Evolutionary conservation across 1,140 invertebrate genomes (phyloP).

Genomic region (Atta texana): DNA sequence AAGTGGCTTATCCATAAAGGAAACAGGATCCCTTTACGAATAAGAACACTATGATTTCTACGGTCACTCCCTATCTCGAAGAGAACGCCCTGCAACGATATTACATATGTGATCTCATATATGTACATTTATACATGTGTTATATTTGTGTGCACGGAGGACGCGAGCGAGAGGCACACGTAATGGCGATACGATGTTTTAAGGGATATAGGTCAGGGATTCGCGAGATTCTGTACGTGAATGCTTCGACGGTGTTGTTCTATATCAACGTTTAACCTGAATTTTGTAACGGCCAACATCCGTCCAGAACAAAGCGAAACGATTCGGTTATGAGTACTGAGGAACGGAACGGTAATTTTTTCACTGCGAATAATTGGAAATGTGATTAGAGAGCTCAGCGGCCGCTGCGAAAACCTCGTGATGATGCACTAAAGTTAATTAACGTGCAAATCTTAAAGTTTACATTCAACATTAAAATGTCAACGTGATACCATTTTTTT

Average conservation of each 20-base stretch:
- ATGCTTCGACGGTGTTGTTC: conserved; percentile 62
- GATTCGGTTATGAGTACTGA: conserved; percentile 27
- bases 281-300: conserved; percentile 58
- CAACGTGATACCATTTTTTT: background rate
- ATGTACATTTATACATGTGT: background rate
- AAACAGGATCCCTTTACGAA: conserved; percentile 61
- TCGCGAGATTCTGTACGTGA: conserved; percentile 61
- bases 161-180: conserved; percentile 37
- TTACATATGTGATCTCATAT: background rate
- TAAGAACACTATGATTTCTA: conserved; percentile 53
- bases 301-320: conserved; percentile 25
- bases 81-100: conserved; percentile 30
- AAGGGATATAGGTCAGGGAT: conserved; percentile 76
- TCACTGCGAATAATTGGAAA: conserved; percentile 37
- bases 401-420: conserved; percentile 1
- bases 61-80: conserved; percentile 33
- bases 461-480: conserved; percentile 37
- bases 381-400: conserved; percentile 33
- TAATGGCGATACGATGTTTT: conserved; percentile 75
- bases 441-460: conserved; percentile 52
- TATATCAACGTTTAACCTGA: conserved; percentile 71
- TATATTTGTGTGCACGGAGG: background rate
- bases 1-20: conserved; percentile 67
- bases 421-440: conserved; percentile 44
- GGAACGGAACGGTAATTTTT: conserved; percentile 20